Evolutionary conservation across 1,140 invertebrate species (phyloP).

Genomic region (Paraescarpia echinospica): DNA sequence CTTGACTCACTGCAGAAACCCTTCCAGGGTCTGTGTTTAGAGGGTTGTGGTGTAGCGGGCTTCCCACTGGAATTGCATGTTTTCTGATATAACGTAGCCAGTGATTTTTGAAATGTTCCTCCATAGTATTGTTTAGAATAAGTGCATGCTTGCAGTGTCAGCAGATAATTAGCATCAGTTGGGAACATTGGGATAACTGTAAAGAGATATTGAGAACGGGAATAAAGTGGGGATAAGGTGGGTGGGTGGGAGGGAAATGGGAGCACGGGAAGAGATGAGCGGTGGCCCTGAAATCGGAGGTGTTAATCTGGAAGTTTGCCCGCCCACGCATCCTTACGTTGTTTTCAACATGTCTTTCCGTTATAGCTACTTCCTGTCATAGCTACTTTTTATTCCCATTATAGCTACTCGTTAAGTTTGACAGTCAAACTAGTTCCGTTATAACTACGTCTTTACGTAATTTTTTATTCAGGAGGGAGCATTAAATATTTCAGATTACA

Average conservation of each 20-base stretch:
- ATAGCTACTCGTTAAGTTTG: too few relatives aligned
- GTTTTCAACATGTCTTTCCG: not conserved
- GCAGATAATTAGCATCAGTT: not conserved
- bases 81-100: too few relatives aligned
- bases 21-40: too few relatives aligned
- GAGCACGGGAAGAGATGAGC: not conserved
- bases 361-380: too few relatives aligned
- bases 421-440: too few relatives aligned
- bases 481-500: too few relatives aligned
- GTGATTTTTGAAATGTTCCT: not conserved
- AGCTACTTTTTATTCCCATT: too few relatives aligned
- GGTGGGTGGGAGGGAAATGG: not conserved
- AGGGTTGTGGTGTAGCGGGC: too few relatives aligned
- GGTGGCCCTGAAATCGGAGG: not conserved
- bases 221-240: not conserved
- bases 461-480: too few relatives aligned
- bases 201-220: not conserved
- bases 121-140: not conserved
- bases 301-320: not conserved
- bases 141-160: not conserved
- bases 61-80: too few relatives aligned
- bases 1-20: too few relatives aligned
- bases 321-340: not conserved
- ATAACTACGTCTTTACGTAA: too few relatives aligned
- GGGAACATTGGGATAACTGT: not conserved